These are phyloP conservation scores for Psittacula echo DNA, from an alignment of 2,797 vertebrate species.

Conservation along the genomic window DNA sequence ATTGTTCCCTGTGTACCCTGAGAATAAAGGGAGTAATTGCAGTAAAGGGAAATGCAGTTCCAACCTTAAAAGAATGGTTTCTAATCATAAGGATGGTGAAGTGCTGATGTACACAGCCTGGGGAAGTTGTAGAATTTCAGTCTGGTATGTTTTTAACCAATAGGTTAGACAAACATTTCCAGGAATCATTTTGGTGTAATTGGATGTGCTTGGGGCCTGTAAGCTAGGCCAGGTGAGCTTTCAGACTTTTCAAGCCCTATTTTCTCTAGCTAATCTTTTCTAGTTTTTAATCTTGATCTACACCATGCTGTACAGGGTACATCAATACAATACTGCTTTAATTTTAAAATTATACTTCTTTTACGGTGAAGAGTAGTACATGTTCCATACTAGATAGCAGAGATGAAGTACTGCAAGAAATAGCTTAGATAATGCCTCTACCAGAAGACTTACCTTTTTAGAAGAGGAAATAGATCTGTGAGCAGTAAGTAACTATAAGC, in stretches of 20 bases:
- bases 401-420: not conserved
- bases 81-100: not conserved
- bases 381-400: not conserved
- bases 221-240: not conserved
- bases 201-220: not conserved
- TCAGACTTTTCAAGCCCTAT: not conserved
- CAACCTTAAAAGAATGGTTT: constrained; percentile 1
- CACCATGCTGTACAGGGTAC: not conserved
- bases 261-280: not conserved
- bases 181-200: constrained; percentile 13
- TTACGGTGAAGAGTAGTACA: not conserved
- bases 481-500: not conserved
- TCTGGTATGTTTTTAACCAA: constrained; percentile 17
- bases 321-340: not conserved
- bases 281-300: not conserved
- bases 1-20: not conserved
- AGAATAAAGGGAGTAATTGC: not conserved
- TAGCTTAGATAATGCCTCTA: not conserved
- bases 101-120: not conserved
- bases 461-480: not conserved
- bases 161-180: constrained; percentile 37
- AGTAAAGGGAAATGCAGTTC: not conserved
- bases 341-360: not conserved
- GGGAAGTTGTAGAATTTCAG: not conserved
- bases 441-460: not conserved